Percentiles rank a stretch among this genome's conserved stretches.
Evolutionary conservation across 2,113 vertebrate genomes (phyloP).

Genomic region (Phrynosoma platyrhinos): DNA sequence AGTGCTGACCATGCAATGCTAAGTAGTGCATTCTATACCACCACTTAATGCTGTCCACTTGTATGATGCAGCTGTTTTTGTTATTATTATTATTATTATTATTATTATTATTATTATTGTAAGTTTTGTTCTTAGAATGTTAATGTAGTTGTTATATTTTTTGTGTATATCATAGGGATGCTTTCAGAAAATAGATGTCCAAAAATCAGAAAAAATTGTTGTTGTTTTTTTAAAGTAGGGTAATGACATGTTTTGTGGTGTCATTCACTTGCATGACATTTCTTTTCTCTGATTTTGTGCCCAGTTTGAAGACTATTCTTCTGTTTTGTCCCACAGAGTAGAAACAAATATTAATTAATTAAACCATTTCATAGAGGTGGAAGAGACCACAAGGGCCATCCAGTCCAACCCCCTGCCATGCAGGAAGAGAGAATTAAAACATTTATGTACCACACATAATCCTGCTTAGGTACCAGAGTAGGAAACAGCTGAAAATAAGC

Average conservation of each 20-base stretch:
- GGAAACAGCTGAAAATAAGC: not conserved
- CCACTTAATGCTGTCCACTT: not conserved
- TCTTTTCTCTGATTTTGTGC: conserved; percentile 21
- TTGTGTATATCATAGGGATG: not conserved
- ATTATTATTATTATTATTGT: not conserved
- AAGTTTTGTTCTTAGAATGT: not conserved
- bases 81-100: too few relatives aligned
- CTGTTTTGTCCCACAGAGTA: conserved; percentile 7
- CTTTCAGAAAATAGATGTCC: not conserved
- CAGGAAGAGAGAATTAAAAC: too few relatives aligned
- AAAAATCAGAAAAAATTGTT: not conserved
- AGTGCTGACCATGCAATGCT: not conserved
- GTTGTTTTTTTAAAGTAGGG: not conserved
- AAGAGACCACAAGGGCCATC: too few relatives aligned
- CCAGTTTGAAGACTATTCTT: not conserved
- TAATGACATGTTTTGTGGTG: not conserved
- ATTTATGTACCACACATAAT: too few relatives aligned
- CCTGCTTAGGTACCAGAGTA: not conserved
- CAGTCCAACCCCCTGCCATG: too few relatives aligned
- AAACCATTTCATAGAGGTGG: too few relatives aligned
- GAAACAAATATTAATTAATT: too few relatives aligned
- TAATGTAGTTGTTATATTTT: too few relatives aligned
- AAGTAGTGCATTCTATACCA: not conserved
- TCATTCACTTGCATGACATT: conserved; percentile 6
- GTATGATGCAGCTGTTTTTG: not conserved